Evolutionary conservation across 2,113 vertebrate species (phyloP).

Genomic region (Tenebrosternarchus preto): DNA sequence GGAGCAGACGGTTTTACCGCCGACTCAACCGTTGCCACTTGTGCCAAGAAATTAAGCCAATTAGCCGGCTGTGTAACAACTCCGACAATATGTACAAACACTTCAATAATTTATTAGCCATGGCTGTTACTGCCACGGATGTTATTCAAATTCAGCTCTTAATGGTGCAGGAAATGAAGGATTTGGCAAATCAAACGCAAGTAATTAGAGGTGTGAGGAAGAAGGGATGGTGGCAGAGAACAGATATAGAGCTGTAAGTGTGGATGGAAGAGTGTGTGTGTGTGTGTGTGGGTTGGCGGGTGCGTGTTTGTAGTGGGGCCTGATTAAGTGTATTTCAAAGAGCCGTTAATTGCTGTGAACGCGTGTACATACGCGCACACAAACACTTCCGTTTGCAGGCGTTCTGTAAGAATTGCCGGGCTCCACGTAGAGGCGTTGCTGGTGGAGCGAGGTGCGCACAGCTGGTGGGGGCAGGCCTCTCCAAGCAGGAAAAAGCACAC

Average conservation of each 20-base stretch:
- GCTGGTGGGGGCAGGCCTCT: conserved; percentile 7
- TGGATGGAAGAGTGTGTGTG: background rate
- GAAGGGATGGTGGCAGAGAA: conserved; percentile 18
- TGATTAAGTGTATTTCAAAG: conserved; percentile 29
- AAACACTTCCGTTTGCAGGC: conserved; percentile 38
- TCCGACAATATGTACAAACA: conserved; percentile 56
- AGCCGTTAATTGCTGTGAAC: conserved; percentile 51
- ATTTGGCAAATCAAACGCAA: conserved; percentile 55
- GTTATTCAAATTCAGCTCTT: conserved; percentile 55
- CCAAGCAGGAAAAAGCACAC: background rate
- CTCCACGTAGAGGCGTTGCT: background rate
- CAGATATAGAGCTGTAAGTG: background rate
- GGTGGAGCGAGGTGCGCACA: conserved; percentile 16
- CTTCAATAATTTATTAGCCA: conserved; percentile 59
- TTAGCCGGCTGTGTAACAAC: conserved; percentile 54
- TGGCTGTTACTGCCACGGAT: conserved; percentile 54
- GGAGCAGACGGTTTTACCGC: conserved; percentile 46
- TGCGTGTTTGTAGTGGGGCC: background rate
- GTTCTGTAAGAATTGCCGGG: conserved; percentile 12
- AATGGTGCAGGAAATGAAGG: conserved; percentile 53
- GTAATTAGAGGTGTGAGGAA: conserved; percentile 57
- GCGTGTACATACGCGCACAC: background rate
- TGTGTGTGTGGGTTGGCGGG: background rate
- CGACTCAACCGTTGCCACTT: conserved; percentile 30
- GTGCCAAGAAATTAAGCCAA: conserved; percentile 61